Evolutionary conservation across 2,888 invertebrate genomes (phyloP), one percentile per base, ranked within the genome.

Genomic region (Campoplex nolae): DNA sequence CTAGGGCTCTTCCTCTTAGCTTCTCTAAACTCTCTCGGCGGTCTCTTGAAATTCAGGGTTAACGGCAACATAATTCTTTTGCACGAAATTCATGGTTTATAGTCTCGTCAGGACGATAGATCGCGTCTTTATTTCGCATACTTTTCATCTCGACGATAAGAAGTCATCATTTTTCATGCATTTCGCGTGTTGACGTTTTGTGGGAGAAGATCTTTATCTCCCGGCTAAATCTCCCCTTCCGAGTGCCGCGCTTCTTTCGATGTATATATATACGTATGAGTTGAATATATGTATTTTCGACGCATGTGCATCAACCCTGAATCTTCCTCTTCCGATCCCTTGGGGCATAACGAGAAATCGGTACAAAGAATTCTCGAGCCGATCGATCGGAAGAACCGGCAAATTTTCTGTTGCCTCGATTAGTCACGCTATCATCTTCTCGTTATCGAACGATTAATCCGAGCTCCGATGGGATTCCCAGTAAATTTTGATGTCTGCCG

Each of bases 391-490:
- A 23, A 16, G 68, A 42, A 70, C 58, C 85, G 70, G 82, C 86
- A 88, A 88, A 89, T 90, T 23, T 23, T 90, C 88, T 90, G 90
- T 90, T 88, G 88, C 88, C 83, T 88, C 88, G 89, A 89, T 90
- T 89, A 90, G 90, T 88, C 83, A 88, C 88, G 90, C 87, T 87
- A 89, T 89, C 89, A 89, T 89, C 89, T 84, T 90, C 89, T 90
- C 88, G 87, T 89, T 90, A 90, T 90, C 86, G 88, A 88, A 83
- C 89, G 87, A 90, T 90, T 90, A 90, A 90, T 90, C 87, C 87
- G 88, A 73, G 70, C 67, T 11, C 85, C 80, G 80, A 42, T 68
- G 54, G 67, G 73, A 85, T 67, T 78, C 82, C 68, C 67, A 65
- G 38, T 75, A 78, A 85, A 48, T 58, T 51, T 32, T 51, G 51